These are phyloP conservation scores for Seira musarum DNA, from an alignment of 2,888 invertebrate genomes.

Conservation along the genomic window DNA sequence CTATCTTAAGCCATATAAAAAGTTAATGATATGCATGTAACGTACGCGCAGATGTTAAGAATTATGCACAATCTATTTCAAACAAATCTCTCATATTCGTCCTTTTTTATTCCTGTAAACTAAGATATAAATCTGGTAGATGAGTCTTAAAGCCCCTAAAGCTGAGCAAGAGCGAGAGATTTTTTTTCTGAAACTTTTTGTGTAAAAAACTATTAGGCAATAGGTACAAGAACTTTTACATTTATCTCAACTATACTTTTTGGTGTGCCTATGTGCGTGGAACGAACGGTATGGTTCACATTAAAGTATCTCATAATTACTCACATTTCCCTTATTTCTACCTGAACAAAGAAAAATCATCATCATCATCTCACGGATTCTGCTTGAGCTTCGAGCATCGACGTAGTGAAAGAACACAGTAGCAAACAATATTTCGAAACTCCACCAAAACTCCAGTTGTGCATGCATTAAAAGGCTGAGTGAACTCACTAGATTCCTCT, in stretches of 20 bases:
- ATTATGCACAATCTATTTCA: conserved; percentile 19
- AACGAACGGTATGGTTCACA: conserved; percentile 56
- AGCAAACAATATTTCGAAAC: conserved; percentile 26
- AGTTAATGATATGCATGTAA: conserved; percentile 10
- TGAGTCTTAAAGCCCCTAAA: conserved; percentile 13
- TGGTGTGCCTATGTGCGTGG: conserved; percentile 12
- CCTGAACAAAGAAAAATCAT: conserved; percentile 27
- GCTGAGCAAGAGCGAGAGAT: not conserved
- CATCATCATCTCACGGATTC: conserved; percentile 26
- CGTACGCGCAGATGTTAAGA: not conserved
- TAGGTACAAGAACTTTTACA: conserved; percentile 1
- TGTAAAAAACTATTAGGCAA: conserved; percentile 14
- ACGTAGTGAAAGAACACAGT: conserved; percentile 22
- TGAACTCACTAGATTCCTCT: not conserved
- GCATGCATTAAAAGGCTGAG: conserved; percentile 33
- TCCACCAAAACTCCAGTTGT: conserved; percentile 57
- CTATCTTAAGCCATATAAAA: conserved; percentile 13
- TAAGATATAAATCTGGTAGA: conserved; percentile 51
- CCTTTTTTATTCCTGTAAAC: conserved; percentile 28
- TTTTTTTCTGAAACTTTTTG: not conserved
- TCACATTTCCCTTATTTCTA: conserved; percentile 26
- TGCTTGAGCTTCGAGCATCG: not conserved
- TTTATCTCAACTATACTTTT: not conserved
- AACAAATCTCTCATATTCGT: conserved; percentile 50
- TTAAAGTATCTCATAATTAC: conserved; percentile 60